A percentile compares a stretch with the other conserved stretches of the same genome.
Conservation (phyloP, 1,140 invertebrate genomes). For the Drosophila truncata region DNA sequence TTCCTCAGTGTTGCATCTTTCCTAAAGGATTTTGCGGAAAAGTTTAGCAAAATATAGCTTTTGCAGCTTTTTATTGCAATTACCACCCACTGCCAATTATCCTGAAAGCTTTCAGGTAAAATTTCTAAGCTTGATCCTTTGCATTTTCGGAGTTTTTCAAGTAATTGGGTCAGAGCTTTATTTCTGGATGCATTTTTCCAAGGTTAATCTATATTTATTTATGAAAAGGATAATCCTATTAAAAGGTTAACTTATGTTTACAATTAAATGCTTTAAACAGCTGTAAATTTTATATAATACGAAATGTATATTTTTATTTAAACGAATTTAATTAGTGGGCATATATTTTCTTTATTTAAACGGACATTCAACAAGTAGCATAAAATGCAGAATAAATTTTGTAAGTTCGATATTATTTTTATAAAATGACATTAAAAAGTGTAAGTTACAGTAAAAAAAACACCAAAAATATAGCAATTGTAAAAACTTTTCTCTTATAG, state of each 20-base stretch:
- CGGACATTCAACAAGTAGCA: not conserved
- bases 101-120: constrained; percentile 6
- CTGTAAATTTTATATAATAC: too few species aligned
- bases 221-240: not conserved
- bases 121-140: not conserved
- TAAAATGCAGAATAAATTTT: not conserved
- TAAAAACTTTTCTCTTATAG: too few species aligned
- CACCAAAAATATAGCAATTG: too few species aligned
- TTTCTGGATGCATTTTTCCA: constrained; percentile 26
- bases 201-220: constrained; percentile 10
- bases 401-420: too few species aligned
- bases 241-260: not conserved
- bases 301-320: not conserved
- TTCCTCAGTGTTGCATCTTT: constrained; percentile 49
- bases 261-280: not conserved
- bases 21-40: constrained; percentile 12
- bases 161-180: constrained; percentile 29
- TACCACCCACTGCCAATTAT: not conserved
- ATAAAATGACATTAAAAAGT: too few species aligned
- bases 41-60: constrained; percentile 32
- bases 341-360: not conserved
- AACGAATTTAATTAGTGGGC: too few species aligned
- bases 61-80: not conserved
- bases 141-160: not conserved
- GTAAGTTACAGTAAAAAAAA: too few species aligned